Evolutionary conservation across 2,797 vertebrate genomes (phyloP), one percentile per base, ranked within the genome.

Genomic region (Lophius americanus): DNA sequence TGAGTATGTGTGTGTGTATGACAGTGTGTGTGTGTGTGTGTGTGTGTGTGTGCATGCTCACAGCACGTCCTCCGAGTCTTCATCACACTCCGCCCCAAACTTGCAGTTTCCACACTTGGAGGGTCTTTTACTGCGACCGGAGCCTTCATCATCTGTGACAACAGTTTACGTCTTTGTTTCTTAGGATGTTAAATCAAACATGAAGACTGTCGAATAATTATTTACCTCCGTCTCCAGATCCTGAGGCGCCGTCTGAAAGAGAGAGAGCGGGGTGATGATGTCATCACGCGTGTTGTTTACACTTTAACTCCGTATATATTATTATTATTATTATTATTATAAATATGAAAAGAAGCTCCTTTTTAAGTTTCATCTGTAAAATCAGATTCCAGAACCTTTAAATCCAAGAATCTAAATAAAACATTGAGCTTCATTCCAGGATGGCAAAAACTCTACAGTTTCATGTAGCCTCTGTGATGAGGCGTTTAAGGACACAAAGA

Each of bases 11-110:
- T 50, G 23, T 60, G 51, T 32, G 46, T 60, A 63, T 44, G 49
- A 41, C 55, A 32, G 37, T 33, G 44, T 9, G 52, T 68, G 60
- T 46, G 58, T 52, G 46, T 38, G 11, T 12, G 9, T 64, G 65
- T 46, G 39, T 49, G 63, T 14, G 59, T 35, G 66, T 48, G 64
- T 38, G 60, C 0, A 41, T 39, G 92, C 96, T 95, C 75, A 98
- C 97, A 96, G 94, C 58, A 96, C 92, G 56, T 98, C 98, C 86
- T 99, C 98, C 13, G 97, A 95, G 87, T 99, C 98, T 91, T 99
- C 98, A 47, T 99, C 98, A 87, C 98, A 99, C 71, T 99, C 97
- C 6, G 98, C 98, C 78, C 97, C 97, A n/a, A 96, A 99, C 85
- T 96, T 98, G 95, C 98, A 99, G 88, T 94, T 96, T 65, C 96